Conservation (phyloP, 2,113 vertebrate species). For the Microtus montanus region DNA sequence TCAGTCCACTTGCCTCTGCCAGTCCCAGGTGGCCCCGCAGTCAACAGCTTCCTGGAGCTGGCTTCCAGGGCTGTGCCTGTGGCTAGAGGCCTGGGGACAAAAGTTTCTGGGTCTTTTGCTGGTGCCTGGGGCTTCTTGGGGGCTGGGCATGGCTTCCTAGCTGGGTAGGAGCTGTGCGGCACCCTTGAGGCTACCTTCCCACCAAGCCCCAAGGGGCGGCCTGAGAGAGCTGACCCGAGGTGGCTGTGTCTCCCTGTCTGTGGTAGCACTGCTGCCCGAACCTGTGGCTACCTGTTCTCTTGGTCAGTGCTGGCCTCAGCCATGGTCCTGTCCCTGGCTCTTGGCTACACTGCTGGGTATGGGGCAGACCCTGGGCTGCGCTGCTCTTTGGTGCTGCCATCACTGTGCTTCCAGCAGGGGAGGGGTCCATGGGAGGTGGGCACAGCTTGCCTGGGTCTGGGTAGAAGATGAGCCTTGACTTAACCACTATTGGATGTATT, state of each 20-base stretch:
- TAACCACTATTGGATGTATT: slow-evolving; percentile 24
- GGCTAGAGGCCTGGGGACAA: background rate
- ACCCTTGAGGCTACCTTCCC: background rate
- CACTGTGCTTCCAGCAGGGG: background rate
- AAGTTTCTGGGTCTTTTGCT: background rate
- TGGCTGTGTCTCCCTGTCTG: background rate
- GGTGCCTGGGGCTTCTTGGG: background rate
- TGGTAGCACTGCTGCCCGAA: background rate
- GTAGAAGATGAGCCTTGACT: slow-evolving; percentile 48
- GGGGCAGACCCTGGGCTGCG: background rate
- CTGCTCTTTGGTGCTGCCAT: background rate
- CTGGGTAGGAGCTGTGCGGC: background rate
- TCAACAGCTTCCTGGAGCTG: background rate
- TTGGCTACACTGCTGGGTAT: slow-evolving; percentile 18
- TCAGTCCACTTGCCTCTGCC: background rate
- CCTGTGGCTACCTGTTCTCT: background rate
- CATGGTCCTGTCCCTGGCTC: slow-evolving; percentile 49
- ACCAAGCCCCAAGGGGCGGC: background rate
- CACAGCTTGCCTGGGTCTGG: background rate
- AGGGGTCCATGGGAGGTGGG: background rate
- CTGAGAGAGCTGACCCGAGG: background rate
- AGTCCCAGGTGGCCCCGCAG: too few relatives aligned
- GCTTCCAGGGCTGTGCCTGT: background rate
- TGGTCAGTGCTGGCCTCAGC: slow-evolving; percentile 49
- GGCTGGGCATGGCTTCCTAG: background rate